phyloP scores from a whole-genome alignment of 2,797 vertebrate species.

The Halcyon chelicuti region DNA sequence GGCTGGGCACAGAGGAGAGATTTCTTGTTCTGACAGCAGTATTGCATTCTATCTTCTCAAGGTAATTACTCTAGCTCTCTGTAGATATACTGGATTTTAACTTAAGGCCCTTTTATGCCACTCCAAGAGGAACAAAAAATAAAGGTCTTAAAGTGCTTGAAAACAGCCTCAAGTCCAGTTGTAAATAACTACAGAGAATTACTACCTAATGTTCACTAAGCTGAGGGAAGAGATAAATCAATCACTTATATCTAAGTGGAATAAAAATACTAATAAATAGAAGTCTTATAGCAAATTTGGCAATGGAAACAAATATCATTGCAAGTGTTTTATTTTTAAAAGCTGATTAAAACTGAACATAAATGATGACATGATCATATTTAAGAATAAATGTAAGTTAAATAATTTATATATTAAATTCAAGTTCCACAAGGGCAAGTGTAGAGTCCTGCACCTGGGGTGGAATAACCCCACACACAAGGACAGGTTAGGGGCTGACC shows the following conservation, averaged over 20 bases:
- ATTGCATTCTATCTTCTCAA: background rate
- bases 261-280: constrained; percentile 54
- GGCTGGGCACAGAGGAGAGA: background rate
- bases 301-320: background rate
- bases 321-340: background rate
- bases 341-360: background rate
- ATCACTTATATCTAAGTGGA: constrained; percentile 11
- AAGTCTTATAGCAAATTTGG: background rate
- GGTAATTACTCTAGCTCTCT: constrained; percentile 16
- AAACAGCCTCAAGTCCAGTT: constrained; percentile 43
- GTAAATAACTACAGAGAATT: constrained; percentile 39
- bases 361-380: background rate
- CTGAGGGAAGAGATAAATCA: constrained; percentile 40
- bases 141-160: constrained; percentile 16
- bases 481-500: background rate
- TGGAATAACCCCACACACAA: background rate
- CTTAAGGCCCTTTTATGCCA: constrained; percentile 40
- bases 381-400: background rate
- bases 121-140: constrained; percentile 4
- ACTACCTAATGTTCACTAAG: constrained; percentile 1
- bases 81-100: constrained; percentile 7
- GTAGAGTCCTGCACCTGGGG: background rate
- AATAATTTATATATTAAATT: constrained; percentile 23
- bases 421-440: background rate
- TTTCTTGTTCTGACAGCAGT: background rate